Base-by-base conservation (phyloP, 2,113 vertebrate species). In the Stigmatopora argus region DNA sequence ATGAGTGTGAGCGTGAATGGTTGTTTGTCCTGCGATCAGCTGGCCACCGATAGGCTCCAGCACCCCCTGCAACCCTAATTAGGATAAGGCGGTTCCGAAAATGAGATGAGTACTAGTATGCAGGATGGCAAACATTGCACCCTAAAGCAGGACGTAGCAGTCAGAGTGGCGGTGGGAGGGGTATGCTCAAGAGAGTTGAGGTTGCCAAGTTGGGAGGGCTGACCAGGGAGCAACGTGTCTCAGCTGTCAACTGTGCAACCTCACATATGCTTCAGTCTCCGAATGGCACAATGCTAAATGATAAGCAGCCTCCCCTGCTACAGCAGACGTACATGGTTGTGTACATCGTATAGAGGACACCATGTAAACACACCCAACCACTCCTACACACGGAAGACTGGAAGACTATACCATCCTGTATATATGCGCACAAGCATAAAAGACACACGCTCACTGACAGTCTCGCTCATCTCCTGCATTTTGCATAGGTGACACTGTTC, bases 401-500 rank as follows among this genome's bases (percentile, higher is more conserved):
- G 34, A 59, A 31, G 14, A 13, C 26, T 31, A 13, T 72, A 63
- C 26, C 18, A 21, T 67, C 57, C 71, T 52, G 51, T 61, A 2
- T 44, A 65, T 41, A 73, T 72, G 78, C 73, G 64, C 72, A 81
- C 70, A 77, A 75, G 78, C 72, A 66, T 81, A 85, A 73, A 85
- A 75, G 79, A 65, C 74, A 78, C 14, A 45, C 66, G 83, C 70
- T 83, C 85, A 72, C 67, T 62, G 71, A 70, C 83, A 81, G 76
- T 66, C 83, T 83, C 53, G 81, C 73, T 86, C 77, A 87, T 86
- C 87, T 90, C 82, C 77, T 90, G 86, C 89, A 90, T 90, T 90
- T 90, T 90, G 86, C 89, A 91, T 91, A 87, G 84, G 83, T 89
- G 85, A 89, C 86, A 87, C 85, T 88, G 86, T 92, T 90, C 89